Percentiles rank a stretch among this genome's conserved stretches.
Conservation (phyloP, 2,113 vertebrate species). For the Okapia johnstoni region DNA sequence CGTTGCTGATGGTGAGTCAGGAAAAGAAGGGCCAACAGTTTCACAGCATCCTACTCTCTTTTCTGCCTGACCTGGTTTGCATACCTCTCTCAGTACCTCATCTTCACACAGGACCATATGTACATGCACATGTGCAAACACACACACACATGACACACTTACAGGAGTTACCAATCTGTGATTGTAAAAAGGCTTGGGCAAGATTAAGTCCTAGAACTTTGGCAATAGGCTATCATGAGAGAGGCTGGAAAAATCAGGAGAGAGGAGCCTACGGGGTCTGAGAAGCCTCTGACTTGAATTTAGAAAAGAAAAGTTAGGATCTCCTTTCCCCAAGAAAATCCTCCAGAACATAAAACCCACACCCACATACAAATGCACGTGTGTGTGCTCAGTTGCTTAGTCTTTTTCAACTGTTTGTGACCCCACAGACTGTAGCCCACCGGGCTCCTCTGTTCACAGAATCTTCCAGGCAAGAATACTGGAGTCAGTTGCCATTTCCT, state of each 20-base stretch:
- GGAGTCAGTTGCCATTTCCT: background rate
- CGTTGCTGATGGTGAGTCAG: background rate
- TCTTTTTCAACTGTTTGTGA: fast-evolving
- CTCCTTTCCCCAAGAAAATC: background rate
- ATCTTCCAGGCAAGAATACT: background rate
- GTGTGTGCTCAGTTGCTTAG: background rate
- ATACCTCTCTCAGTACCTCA: background rate
- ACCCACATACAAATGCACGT: background rate
- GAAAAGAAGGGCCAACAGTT: background rate
- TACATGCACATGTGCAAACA: too few species aligned
- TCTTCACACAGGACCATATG: background rate
- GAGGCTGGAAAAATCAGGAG: background rate
- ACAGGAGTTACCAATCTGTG: background rate
- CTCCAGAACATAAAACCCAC: background rate
- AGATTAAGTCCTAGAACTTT: background rate
- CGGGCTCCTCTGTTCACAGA: background rate
- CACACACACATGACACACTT: background rate
- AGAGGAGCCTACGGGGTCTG: background rate
- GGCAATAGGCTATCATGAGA: background rate
- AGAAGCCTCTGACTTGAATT: background rate
- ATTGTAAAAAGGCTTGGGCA: background rate
- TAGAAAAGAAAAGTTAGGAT: background rate
- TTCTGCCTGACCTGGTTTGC: background rate
- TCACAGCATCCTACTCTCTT: background rate
- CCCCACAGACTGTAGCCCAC: background rate